Conservation (phyloP, 2,888 invertebrate genomes). For the Stenchaetothrips biformis region DNA sequence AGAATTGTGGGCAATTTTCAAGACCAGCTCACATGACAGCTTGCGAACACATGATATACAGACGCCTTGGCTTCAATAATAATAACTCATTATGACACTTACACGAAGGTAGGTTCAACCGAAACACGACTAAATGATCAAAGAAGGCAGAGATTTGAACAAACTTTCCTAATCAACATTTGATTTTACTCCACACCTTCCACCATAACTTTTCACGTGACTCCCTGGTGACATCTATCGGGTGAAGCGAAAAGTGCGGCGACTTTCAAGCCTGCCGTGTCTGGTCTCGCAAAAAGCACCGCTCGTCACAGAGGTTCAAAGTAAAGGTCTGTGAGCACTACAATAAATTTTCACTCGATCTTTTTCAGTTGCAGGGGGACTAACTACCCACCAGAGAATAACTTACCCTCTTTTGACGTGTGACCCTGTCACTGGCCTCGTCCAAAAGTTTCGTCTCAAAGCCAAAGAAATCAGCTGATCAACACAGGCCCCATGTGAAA, state of each 20-base stretch:
- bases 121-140: neutral
- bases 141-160: neutral
- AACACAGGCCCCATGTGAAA: neutral
- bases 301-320: neutral
- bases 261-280: neutral
- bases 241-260: neutral
- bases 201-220: constrained; percentile 40
- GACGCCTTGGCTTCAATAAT: neutral
- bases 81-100: neutral
- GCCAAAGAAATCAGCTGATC: constrained; percentile 17
- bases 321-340: neutral
- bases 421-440: neutral
- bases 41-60: neutral
- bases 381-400: neutral
- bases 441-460: too few relatives aligned
- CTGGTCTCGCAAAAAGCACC: neutral
- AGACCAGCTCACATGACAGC: constrained; percentile 12
- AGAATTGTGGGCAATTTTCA: neutral
- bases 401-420: neutral
- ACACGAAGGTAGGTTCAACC: neutral
- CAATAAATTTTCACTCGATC: neutral
- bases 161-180: neutral
- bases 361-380: neutral
- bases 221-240: constrained; percentile 38
- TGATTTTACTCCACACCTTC: constrained; percentile 33